A percentile compares a stretch with the other conserved stretches of the same genome.
Evolutionary conservation across 2,888 invertebrate genomes (phyloP).

Genomic region (Cybosia mesomella): DNA sequence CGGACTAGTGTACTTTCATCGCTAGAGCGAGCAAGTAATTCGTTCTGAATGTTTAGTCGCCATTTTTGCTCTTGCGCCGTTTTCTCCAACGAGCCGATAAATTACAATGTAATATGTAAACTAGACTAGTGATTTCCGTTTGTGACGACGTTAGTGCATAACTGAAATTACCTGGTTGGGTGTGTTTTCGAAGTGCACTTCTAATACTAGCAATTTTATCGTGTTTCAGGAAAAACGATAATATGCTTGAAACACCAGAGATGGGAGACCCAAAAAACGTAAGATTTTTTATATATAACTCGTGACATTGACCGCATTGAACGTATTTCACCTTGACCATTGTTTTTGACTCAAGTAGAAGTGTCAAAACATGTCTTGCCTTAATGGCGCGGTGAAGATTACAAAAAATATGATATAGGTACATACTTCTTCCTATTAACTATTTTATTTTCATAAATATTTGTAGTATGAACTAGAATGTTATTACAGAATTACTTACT

Average conservation of each 20-base stretch:
- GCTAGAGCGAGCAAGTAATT: slow-evolving; percentile 75
- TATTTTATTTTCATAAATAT: background rate
- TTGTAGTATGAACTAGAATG: background rate
- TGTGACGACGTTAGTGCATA: slow-evolving; percentile 35
- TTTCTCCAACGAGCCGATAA: slow-evolving; percentile 71
- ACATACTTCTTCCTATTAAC: slow-evolving; percentile 12
- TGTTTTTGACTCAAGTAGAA: slow-evolving; percentile 26
- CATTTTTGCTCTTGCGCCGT: slow-evolving; percentile 58
- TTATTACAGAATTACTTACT: background rate
- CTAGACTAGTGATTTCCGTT: slow-evolving; percentile 40
- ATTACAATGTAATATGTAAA: slow-evolving; percentile 62
- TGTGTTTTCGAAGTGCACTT: slow-evolving; percentile 16
- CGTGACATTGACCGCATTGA: slow-evolving; percentile 23
- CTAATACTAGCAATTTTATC: slow-evolving; percentile 33
- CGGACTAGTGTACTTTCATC: slow-evolving; percentile 67
- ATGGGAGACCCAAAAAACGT: slow-evolving; percentile 63
- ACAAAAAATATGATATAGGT: background rate
- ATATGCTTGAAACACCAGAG: slow-evolving; percentile 58
- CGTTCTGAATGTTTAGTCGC: slow-evolving; percentile 71
- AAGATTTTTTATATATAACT: slow-evolving; percentile 50
- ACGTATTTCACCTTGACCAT: slow-evolving; percentile 35
- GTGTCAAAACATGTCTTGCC: slow-evolving; percentile 34
- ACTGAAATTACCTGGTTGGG: slow-evolving; percentile 26
- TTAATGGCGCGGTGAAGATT: slow-evolving; percentile 22
- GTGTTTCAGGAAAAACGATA: slow-evolving; percentile 71